Conservation (phyloP, 2,113 vertebrate species). For the Candoia aspera region DNA sequence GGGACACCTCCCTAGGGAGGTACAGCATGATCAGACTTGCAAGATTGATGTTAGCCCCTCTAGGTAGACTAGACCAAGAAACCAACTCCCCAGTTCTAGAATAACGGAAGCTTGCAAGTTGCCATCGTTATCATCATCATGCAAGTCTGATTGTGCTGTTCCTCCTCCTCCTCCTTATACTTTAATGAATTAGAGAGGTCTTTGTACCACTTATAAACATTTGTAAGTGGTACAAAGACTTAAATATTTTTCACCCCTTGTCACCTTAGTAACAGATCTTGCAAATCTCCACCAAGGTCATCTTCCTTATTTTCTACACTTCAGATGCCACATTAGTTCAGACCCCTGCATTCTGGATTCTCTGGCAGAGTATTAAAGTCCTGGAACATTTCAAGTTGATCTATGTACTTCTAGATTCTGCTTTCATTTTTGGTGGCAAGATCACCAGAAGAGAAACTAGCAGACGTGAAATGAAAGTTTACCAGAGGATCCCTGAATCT, state of each 20-base stretch:
- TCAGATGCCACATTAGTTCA: not conserved
- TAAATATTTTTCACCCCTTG: not conserved
- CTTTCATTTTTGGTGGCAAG: not conserved
- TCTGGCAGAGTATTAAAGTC: not conserved
- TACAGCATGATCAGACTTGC: not conserved
- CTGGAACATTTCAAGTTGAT: not conserved
- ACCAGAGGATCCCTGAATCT: not conserved
- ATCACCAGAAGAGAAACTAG: not conserved
- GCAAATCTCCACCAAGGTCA: not conserved
- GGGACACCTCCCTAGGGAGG: not conserved
- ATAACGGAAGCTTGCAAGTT: not conserved
- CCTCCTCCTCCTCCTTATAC: not conserved
- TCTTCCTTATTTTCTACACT: not conserved
- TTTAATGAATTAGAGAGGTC: not conserved
- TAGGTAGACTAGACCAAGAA: not conserved
- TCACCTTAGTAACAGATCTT: not conserved
- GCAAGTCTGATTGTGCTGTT: no score
- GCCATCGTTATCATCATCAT: no score
- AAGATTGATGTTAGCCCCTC: not conserved
- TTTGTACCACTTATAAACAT: not conserved
- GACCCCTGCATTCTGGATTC: not conserved
- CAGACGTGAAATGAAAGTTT: not conserved
- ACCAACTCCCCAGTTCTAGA: not conserved
- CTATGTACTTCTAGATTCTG: not conserved
- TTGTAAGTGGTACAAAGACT: no score